Conservation (phyloP, 2,113 vertebrate species). For the Petaurus breviceps region DNA sequence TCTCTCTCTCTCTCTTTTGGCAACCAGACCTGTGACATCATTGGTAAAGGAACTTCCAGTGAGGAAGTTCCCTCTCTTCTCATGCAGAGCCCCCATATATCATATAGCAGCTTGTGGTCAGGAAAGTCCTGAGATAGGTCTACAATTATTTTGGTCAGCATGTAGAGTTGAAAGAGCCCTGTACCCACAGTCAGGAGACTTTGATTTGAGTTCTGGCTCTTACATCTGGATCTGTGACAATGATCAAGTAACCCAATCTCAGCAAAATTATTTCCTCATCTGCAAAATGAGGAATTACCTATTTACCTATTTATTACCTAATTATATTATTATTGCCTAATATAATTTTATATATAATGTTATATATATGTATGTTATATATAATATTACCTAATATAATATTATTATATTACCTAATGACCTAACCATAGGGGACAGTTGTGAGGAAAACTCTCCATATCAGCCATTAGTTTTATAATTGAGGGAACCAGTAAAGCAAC, state of each 20-base stretch:
- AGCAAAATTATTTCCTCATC: background rate
- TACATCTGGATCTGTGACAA: background rate
- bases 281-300: background rate
- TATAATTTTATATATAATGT: too few species aligned
- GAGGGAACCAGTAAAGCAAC: background rate
- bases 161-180: background rate
- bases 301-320: too few species aligned
- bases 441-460: background rate
- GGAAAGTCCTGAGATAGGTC: background rate
- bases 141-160: background rate
- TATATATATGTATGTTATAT: too few species aligned
- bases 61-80: background rate
- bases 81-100: background rate
- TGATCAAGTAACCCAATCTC: background rate
- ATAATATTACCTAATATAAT: too few species aligned
- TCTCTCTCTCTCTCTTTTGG: background rate
- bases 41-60: background rate
- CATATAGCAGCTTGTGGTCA: background rate
- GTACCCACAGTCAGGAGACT: background rate
- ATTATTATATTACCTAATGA: too few species aligned
- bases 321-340: too few species aligned
- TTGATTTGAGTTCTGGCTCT: constrained; percentile 12
- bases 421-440: background rate
- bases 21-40: background rate
- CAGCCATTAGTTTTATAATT: background rate